Evolutionary conservation across 1,140 invertebrate species (phyloP).

Genomic region (Colletes gigas): DNA sequence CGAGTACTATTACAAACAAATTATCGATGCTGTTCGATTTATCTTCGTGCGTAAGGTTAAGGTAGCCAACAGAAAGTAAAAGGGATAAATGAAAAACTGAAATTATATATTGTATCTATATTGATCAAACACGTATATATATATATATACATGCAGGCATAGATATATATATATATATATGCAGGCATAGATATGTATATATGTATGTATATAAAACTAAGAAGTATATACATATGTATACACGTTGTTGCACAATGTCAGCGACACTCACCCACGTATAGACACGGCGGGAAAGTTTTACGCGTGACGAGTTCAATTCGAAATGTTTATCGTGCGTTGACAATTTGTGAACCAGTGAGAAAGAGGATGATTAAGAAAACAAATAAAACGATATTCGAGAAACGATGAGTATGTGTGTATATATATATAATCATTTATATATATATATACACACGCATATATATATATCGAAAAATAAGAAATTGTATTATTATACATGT

Average conservation of each 20-base stretch:
- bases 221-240: slow-evolving; percentile 50
- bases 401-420: slow-evolving; percentile 25
- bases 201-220: slow-evolving; percentile 39
- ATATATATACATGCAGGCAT: slow-evolving; percentile 33
- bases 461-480: slow-evolving; percentile 56
- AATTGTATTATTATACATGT: slow-evolving; percentile 68
- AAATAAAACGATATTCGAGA: slow-evolving; percentile 48
- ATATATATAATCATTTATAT: too few species aligned
- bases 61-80: background rate
- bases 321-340: slow-evolving; percentile 40
- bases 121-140: slow-evolving; percentile 26
- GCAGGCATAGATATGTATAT: slow-evolving; percentile 47
- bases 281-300: slow-evolving; percentile 5
- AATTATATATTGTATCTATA: slow-evolving; percentile 9
- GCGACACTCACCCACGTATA: slow-evolving; percentile 16
- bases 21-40: background rate
- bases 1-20: background rate
- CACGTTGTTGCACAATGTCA: slow-evolving; percentile 67
- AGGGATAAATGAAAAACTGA: background rate
- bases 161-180: slow-evolving; percentile 40
- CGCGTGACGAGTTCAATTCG: slow-evolving; percentile 12
- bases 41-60: background rate
- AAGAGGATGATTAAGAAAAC: slow-evolving; percentile 6
- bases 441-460: slow-evolving; percentile 39
- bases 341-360: slow-evolving; percentile 1